A percentile compares a stretch with the other conserved stretches of the same genome.
These are phyloP conservation scores for Thalpophila matura DNA, from an alignment of 2,888 invertebrate species.

Conservation along the genomic window DNA sequence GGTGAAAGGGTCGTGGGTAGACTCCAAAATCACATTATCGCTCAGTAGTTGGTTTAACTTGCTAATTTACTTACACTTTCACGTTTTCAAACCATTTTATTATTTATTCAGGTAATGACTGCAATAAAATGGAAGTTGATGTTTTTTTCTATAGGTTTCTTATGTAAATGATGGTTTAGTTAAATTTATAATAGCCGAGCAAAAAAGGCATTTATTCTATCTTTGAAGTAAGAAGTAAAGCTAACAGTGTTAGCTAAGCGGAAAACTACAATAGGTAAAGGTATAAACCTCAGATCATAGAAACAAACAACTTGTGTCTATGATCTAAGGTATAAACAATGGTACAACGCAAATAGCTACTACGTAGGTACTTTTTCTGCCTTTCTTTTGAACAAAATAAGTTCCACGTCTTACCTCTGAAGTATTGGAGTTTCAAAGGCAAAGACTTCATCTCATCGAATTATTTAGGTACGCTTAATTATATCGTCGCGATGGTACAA, in stretches of 20 bases:
- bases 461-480: no score
- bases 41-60: constrained; percentile 61
- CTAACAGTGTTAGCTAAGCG: background rate
- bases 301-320: no score
- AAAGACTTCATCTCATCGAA: no score
- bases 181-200: constrained; percentile 6
- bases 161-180: constrained; percentile 12
- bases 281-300: no score
- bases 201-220: background rate
- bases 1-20: constrained; percentile 66
- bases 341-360: no score
- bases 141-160: constrained; percentile 21
- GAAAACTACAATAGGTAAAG: no score
- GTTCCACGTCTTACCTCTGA: no score
- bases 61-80: constrained; percentile 61
- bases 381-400: no score
- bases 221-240: background rate
- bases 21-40: constrained; percentile 67
- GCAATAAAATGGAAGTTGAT: constrained; percentile 37
- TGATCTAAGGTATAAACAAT: no score
- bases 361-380: no score
- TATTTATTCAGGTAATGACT: constrained; percentile 56
- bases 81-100: constrained; percentile 52
- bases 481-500: no score
- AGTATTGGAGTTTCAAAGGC: no score